phyloP scores from a whole-genome alignment of 1,140 invertebrate species.

The Caenorhabditis tropicalis region DNA sequence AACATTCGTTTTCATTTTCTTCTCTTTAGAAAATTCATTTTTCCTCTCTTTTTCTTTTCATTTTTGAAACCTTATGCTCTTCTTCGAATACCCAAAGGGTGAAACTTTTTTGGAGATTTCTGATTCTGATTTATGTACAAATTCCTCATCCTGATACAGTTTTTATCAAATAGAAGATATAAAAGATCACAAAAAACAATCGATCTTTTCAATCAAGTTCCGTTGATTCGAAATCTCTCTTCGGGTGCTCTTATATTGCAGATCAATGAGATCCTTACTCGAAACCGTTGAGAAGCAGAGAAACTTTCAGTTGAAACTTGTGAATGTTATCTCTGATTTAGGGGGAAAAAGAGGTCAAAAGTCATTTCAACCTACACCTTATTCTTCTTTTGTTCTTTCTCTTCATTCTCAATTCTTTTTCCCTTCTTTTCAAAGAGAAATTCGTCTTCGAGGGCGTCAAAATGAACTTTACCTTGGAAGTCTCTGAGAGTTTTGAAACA shows the following conservation, averaged over 20 bases:
- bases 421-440: background rate
- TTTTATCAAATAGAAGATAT: too few relatives aligned
- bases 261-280: too few relatives aligned
- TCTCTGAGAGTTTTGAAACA: background rate
- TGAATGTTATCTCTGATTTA: background rate
- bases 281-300: too few relatives aligned
- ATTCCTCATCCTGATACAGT: too few relatives aligned
- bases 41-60: background rate
- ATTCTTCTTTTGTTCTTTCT: background rate
- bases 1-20: background rate
- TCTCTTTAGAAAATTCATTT: background rate
- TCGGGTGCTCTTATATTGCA: too few relatives aligned
- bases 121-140: too few relatives aligned
- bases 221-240: too few relatives aligned
- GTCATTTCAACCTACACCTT: background rate
- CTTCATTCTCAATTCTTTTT: background rate
- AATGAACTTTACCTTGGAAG: background rate
- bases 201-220: too few relatives aligned
- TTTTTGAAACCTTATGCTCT: background rate
- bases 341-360: background rate
- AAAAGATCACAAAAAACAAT: too few relatives aligned
- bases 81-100: too few relatives aligned
- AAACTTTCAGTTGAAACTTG: background rate
- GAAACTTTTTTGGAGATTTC: too few relatives aligned
- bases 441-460: background rate